Evolutionary conservation across 2,113 vertebrate species (phyloP).

Genomic region (Tamias sibiricus): DNA sequence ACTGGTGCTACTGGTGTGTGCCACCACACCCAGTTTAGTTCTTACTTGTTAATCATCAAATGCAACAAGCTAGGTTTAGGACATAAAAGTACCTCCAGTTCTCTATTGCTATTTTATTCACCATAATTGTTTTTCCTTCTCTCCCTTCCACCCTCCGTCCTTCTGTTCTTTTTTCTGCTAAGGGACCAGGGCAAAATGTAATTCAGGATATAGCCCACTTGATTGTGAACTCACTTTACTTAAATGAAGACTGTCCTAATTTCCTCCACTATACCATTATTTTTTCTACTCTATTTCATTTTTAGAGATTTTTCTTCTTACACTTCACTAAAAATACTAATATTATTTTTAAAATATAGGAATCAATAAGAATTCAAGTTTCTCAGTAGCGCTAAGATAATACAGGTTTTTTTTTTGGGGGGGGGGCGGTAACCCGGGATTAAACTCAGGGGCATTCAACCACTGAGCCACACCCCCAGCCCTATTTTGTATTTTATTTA

Average conservation of each 20-base stretch:
- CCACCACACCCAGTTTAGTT: background rate
- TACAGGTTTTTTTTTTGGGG: background rate
- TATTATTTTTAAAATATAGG: slow-evolving; percentile 19
- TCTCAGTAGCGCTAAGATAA: background rate
- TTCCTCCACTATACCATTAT: background rate
- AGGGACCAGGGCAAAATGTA: background rate
- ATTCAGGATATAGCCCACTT: background rate
- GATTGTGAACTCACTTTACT: background rate
- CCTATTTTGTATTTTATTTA: too few relatives aligned
- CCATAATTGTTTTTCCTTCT: background rate
- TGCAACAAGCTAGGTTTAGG: background rate
- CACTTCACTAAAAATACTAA: slow-evolving; percentile 14
- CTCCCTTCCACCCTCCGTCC: too few relatives aligned
- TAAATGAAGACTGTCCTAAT: background rate
- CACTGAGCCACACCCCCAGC: too few relatives aligned
- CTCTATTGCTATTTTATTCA: background rate
- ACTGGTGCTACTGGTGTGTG: too few relatives aligned
- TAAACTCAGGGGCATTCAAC: too few relatives aligned
- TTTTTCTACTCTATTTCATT: background rate
- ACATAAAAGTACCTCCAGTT: background rate
- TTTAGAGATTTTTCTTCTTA: slow-evolving; percentile 37
- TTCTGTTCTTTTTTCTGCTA: background rate
- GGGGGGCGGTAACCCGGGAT: too few relatives aligned
- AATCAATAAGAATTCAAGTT: background rate
- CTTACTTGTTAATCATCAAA: background rate